A percentile compares a stretch with the other conserved stretches of the same genome.
phyloP scores from a whole-genome alignment of 1,140 invertebrate genomes.

The Philaenus spumarius region DNA sequence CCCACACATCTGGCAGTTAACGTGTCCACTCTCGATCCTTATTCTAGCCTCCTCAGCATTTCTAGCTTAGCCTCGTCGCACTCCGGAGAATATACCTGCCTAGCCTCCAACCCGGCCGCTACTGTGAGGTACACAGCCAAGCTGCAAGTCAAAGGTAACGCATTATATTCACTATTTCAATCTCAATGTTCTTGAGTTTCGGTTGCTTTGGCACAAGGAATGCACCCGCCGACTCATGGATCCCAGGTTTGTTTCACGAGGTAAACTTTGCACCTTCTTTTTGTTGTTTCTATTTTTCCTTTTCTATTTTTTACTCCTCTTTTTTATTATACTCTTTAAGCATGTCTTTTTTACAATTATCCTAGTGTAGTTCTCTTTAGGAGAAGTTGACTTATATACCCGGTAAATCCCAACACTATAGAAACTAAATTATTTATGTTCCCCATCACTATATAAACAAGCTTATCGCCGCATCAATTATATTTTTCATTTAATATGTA shows the following conservation, averaged over 20 bases:
- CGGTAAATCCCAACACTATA: background rate
- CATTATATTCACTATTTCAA: slow-evolving; percentile 27
- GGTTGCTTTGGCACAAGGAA: slow-evolving; percentile 51
- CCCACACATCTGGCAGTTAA: slow-evolving; percentile 47
- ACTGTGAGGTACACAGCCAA: slow-evolving; percentile 72
- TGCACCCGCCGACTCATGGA: slow-evolving; percentile 49
- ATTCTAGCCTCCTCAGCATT: slow-evolving; percentile 69
- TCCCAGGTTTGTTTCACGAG: slow-evolving; percentile 49
- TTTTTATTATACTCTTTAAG: slow-evolving; percentile 17
- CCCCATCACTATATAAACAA: background rate
- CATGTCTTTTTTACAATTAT: slow-evolving; percentile 13
- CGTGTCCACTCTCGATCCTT: slow-evolving; percentile 63
- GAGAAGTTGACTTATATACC: slow-evolving; percentile 7
- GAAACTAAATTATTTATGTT: background rate
- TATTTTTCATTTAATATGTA: slow-evolving; percentile 1
- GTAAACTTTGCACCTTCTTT: slow-evolving; percentile 32
- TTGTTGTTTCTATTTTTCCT: slow-evolving; percentile 21
- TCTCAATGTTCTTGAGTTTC: slow-evolving; percentile 12
- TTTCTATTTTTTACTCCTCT: slow-evolving; percentile 26
- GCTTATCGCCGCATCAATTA: slow-evolving; percentile 11
- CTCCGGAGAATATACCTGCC: slow-evolving; percentile 74
- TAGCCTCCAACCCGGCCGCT: slow-evolving; percentile 69
- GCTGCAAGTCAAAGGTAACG: slow-evolving; percentile 77
- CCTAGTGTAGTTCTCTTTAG: slow-evolving; percentile 1
- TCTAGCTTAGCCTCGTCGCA: slow-evolving; percentile 64